A percentile compares a stretch with the other conserved stretches of the same genome.
phyloP scores from a whole-genome alignment of 2,113 vertebrate species.

The Brachyhypopomus occidentalis region DNA sequence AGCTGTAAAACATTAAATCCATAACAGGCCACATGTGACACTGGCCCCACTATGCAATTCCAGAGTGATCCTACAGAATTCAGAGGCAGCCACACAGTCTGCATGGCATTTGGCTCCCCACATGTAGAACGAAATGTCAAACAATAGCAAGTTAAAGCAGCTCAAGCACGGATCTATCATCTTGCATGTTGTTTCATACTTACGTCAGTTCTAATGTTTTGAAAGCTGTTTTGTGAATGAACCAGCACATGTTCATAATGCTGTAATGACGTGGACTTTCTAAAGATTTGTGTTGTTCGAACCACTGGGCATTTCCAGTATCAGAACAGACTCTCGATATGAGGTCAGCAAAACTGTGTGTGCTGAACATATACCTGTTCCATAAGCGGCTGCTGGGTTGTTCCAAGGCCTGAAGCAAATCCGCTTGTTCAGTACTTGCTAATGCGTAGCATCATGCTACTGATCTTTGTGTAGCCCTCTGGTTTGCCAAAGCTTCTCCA shows the following conservation, averaged over 20 bases:
- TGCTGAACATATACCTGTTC: conserved; percentile 40
- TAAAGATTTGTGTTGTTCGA: not conserved
- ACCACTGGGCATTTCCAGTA: not conserved
- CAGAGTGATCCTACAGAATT: too few relatives aligned
- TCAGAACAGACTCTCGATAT: conserved; percentile 22
- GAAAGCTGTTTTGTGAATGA: not conserved
- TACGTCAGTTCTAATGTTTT: too few relatives aligned
- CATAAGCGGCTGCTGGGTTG: conserved; percentile 13
- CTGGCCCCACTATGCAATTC: not conserved
- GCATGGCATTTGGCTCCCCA: too few relatives aligned
- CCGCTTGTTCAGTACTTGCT: conserved; percentile 7
- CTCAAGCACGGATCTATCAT: too few relatives aligned
- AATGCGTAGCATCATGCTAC: not conserved
- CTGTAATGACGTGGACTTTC: not conserved
- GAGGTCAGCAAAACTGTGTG: conserved; percentile 2
- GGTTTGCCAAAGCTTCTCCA: not conserved
- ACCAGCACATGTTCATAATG: not conserved
- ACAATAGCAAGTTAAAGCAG: too few relatives aligned
- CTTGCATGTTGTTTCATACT: too few relatives aligned
- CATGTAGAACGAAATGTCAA: too few relatives aligned
- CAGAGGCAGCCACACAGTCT: too few relatives aligned
- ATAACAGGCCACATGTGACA: not conserved
- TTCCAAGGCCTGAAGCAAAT: conserved; percentile 33
- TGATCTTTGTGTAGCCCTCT: not conserved
- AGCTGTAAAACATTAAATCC: not conserved